phyloP scores from a whole-genome alignment of 2,797 vertebrate genomes.

The Limosa lapponica region DNA sequence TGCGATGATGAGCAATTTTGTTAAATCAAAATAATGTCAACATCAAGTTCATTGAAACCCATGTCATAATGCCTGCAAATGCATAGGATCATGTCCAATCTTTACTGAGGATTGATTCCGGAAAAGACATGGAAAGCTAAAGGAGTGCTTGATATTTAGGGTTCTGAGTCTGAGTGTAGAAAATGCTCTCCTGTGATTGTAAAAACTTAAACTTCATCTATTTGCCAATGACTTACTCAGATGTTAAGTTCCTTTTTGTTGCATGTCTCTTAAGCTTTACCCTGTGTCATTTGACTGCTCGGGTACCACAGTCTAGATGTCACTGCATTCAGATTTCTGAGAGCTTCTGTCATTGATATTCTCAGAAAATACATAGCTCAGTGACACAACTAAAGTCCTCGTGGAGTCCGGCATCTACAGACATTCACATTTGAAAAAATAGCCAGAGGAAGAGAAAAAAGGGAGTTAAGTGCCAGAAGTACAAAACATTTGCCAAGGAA shows the following conservation, averaged over 20 bases:
- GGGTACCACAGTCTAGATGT: background rate
- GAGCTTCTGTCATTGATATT: background rate
- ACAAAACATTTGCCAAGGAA: background rate
- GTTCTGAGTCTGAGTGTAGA: background rate
- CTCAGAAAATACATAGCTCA: background rate
- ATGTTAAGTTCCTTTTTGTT: background rate
- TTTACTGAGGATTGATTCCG: background rate
- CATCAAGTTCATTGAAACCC: background rate
- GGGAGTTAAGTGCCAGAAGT: background rate
- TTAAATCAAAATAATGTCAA: background rate
- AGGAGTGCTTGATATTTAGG: background rate
- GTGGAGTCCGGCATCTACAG: background rate
- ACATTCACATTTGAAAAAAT: background rate
- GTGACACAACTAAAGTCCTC: background rate
- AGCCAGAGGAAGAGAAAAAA: background rate
- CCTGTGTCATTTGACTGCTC: background rate
- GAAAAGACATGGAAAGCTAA: background rate
- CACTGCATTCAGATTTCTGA: background rate
- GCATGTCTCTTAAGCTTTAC: background rate
- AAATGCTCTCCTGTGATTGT: background rate
- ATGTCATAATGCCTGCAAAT: background rate
- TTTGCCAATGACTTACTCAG: background rate
- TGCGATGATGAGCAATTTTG: background rate
- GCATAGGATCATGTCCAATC: background rate
- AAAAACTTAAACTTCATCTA: fast-evolving